These are phyloP conservation scores for Allolobophora icterica DNA, from an alignment of 2,888 invertebrate species.

Conservation along the genomic window DNA sequence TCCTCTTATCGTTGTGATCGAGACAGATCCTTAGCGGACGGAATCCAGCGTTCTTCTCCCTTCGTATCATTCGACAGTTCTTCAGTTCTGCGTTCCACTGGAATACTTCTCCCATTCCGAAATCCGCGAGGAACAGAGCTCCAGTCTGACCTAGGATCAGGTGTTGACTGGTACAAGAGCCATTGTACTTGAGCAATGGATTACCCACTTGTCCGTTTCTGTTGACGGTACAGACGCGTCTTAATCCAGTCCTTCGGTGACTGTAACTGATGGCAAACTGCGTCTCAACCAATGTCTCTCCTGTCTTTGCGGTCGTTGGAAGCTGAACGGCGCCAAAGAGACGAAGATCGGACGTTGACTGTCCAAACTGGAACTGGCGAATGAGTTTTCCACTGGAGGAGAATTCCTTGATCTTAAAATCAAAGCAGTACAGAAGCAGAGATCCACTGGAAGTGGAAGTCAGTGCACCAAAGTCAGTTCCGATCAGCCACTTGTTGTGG, in stretches of 20 bases:
- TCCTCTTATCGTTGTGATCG: neutral
- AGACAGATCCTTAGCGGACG: neutral
- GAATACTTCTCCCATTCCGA: slow-evolving; percentile 19
- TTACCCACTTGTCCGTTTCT: neutral
- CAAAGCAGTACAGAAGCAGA: neutral
- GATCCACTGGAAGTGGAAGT: neutral
- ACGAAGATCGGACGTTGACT: neutral
- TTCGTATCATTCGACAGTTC: neutral
- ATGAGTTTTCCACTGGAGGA: neutral
- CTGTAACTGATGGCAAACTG: neutral
- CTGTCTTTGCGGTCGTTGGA: neutral
- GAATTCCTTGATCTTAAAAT: neutral
- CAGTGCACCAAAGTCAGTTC: neutral
- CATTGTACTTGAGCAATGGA: neutral
- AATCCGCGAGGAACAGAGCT: neutral
- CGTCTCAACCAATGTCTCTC: neutral
- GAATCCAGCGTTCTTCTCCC: neutral
- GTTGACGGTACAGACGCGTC: neutral
- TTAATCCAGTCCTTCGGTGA: neutral
- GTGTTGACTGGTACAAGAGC: neutral
- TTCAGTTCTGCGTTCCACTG: neutral
- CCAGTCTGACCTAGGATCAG: neutral
- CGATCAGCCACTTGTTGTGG: neutral
- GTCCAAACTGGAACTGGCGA: neutral
- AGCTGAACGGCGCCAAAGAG: slow-evolving; percentile 14